Conservation (phyloP, 2,888 invertebrate genomes). For the Ophioninae sp. region DNA sequence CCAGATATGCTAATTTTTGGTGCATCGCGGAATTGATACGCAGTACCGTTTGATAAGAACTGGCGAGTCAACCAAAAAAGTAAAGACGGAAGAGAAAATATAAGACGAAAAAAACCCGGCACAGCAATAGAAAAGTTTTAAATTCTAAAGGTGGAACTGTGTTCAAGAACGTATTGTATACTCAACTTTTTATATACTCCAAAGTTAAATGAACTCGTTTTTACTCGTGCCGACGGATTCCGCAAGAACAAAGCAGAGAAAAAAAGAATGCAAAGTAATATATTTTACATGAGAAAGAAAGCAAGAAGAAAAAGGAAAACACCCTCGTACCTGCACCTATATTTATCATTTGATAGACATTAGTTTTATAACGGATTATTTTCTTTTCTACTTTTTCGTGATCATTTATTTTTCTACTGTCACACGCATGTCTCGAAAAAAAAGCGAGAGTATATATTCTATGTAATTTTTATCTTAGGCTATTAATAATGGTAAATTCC, state of each 20-base stretch:
- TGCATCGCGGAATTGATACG: background rate
- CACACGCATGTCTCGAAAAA: slow-evolving; percentile 47
- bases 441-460: slow-evolving; percentile 30
- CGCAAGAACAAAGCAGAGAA: slow-evolving; percentile 26
- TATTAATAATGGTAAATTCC: slow-evolving; percentile 32
- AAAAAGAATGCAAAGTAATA: slow-evolving; percentile 51
- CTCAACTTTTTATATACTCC: slow-evolving; percentile 60
- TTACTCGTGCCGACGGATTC: slow-evolving; percentile 59
- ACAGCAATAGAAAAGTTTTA: slow-evolving; percentile 72
- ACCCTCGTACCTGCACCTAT: slow-evolving; percentile 61
- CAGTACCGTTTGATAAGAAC: background rate
- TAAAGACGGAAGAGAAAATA: slow-evolving; percentile 33
- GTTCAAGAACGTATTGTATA: slow-evolving; percentile 68
- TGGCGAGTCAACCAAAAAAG: background rate
- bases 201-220: slow-evolving; percentile 52
- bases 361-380: slow-evolving; percentile 64
- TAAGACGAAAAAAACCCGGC: slow-evolving; percentile 35
- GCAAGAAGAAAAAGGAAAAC: slow-evolving; percentile 14
- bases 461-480: slow-evolving; percentile 40
- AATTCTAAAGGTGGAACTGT: slow-evolving; percentile 73
- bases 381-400: slow-evolving; percentile 52
- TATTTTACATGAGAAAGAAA: slow-evolving; percentile 62
- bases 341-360: slow-evolving; percentile 68
- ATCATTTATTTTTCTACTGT: slow-evolving; percentile 59
- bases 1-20: slow-evolving; percentile 5